These are phyloP conservation scores for Orius insidiosus DNA, from an alignment of 1,140 invertebrate genomes.

Conservation along the genomic window DNA sequence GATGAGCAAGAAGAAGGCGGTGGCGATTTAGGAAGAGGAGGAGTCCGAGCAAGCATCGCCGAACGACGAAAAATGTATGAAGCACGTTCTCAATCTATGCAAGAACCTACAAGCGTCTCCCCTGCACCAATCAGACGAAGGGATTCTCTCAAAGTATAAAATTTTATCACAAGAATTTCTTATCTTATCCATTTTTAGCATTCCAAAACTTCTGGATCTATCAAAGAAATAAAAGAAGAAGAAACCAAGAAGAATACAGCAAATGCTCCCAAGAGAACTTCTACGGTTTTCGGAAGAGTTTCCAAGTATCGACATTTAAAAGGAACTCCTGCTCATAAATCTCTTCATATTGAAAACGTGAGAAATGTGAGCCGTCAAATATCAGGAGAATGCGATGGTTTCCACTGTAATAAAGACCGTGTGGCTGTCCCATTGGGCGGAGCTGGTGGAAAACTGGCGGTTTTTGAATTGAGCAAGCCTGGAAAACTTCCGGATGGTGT, in stretches of 20 bases:
- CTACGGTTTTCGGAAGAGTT: slow-evolving; percentile 73
- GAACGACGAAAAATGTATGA: slow-evolving; percentile 60
- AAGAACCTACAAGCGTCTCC: slow-evolving; percentile 41
- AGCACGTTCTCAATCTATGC: slow-evolving; percentile 39
- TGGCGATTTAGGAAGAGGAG: slow-evolving; percentile 35
- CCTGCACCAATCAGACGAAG: slow-evolving; percentile 46
- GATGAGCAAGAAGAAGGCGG: slow-evolving; percentile 26
- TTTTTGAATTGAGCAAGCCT: slow-evolving; percentile 65
- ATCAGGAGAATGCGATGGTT: slow-evolving; percentile 84
- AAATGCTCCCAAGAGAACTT: slow-evolving; percentile 53
- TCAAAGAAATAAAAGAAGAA: slow-evolving; percentile 29
- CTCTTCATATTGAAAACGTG: slow-evolving; percentile 80
- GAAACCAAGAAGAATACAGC: slow-evolving; percentile 27
- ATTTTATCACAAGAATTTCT: slow-evolving; percentile 3
- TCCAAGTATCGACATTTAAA: slow-evolving; percentile 88
- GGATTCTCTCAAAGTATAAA: slow-evolving; percentile 35
- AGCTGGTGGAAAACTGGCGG: slow-evolving; percentile 72
- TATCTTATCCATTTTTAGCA: not conserved
- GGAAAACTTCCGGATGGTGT: slow-evolving; percentile 63
- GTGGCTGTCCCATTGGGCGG: slow-evolving; percentile 76
- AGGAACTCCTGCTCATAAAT: slow-evolving; percentile 75
- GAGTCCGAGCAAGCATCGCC: slow-evolving; percentile 52
- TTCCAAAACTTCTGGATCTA: too few relatives aligned
- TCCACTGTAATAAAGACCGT: slow-evolving; percentile 66
- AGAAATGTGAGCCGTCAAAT: slow-evolving; percentile 78